phyloP scores from a whole-genome alignment of 2,797 vertebrate genomes.

The Sparidentex hasta region DNA sequence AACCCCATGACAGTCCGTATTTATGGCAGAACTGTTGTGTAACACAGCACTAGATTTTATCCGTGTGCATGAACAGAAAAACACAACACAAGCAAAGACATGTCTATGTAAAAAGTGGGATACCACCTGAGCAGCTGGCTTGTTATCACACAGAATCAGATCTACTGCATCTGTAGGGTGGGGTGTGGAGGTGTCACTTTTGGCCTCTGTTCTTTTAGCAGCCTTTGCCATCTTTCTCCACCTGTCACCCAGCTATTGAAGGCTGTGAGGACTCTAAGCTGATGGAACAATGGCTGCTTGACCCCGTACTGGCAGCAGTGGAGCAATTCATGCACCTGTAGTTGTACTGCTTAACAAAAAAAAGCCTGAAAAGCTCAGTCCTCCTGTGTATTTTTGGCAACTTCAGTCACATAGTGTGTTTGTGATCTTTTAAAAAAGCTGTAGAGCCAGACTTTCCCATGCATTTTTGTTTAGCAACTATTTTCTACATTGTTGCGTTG shows the following conservation, averaged over 20 bases:
- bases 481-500: background rate
- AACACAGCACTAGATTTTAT: background rate
- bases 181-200: conserved; percentile 47
- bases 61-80: no score
- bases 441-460: background rate
- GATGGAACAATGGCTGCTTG: conserved; percentile 72
- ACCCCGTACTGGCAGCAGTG: conserved; percentile 53
- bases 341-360: conserved; percentile 55
- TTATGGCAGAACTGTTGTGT: background rate
- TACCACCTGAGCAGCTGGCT: background rate
- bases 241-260: conserved; percentile 67
- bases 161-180: conserved; percentile 14
- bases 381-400: conserved; percentile 4
- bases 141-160: conserved; percentile 1
- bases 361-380: conserved; percentile 33
- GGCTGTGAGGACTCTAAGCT: conserved; percentile 47
- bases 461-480: background rate
- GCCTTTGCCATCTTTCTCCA: conserved; percentile 62
- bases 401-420: background rate
- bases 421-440: background rate
- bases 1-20: background rate
- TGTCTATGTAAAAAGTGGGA: no score
- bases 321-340: conserved; percentile 50
- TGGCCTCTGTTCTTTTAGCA: conserved; percentile 55
- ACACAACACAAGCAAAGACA: background rate